A percentile compares a stretch with the other conserved stretches of the same genome.
Evolutionary conservation across 2,113 vertebrate species (phyloP).

Genomic region (Leucopsar rothschildi): DNA sequence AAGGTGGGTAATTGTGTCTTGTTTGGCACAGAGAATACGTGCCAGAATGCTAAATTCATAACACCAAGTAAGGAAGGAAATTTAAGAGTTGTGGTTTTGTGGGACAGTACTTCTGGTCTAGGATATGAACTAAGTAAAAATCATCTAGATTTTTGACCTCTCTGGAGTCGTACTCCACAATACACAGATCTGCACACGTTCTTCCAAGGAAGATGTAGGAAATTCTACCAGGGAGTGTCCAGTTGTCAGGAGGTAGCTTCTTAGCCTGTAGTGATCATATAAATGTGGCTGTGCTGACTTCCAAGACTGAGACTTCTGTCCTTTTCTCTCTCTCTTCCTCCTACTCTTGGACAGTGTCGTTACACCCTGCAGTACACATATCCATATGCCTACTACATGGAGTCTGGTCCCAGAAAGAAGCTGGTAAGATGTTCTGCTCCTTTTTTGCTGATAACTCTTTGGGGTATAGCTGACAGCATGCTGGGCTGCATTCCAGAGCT

Average conservation of each 20-base stretch:
- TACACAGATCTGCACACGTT: neutral
- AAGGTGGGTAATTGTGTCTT: conserved; percentile 78
- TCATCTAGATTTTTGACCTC: neutral
- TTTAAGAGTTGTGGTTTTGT: neutral
- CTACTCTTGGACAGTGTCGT: conserved; percentile 80
- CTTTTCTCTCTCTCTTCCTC: conserved; percentile 6
- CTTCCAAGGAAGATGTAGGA: neutral
- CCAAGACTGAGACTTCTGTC: neutral
- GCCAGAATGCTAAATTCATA: neutral
- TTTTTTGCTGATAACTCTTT: neutral
- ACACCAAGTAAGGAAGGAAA: neutral
- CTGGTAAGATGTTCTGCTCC: conserved; percentile 81
- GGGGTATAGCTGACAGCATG: neutral
- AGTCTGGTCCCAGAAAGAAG: conserved; percentile 96
- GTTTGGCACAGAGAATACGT: neutral
- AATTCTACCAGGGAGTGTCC: neutral
- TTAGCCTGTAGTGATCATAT: neutral
- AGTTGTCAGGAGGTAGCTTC: neutral
- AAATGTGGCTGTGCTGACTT: neutral
- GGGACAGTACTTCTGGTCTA: neutral
- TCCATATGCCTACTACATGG: conserved; percentile 99
- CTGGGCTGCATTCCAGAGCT: neutral
- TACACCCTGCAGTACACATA: conserved; percentile 99
- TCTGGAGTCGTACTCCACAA: neutral
- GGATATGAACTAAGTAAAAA: neutral